These are phyloP conservation scores for Naso thynnoides DNA, from an alignment of 2,797 vertebrate genomes.

Conservation along the genomic window DNA sequence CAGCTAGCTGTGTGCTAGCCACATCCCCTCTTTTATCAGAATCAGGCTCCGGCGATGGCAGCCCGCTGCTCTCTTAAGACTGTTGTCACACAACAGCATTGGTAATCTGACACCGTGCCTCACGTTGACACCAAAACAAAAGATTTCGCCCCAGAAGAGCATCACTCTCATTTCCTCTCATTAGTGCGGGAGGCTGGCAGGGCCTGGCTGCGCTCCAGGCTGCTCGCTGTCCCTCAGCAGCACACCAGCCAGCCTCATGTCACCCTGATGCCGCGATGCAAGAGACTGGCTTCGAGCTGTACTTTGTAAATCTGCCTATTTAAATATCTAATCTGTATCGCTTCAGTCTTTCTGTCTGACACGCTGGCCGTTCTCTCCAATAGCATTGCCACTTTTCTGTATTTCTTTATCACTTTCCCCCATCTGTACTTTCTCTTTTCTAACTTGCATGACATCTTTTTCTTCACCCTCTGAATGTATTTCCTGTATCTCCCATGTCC, in stretches of 20 bases:
- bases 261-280: conserved; percentile 45
- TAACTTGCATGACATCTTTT: conserved; percentile 1
- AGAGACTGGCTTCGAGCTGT: conserved; percentile 42
- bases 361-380: conserved; percentile 8
- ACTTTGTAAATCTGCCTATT: conserved; percentile 45
- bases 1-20: conserved; percentile 10
- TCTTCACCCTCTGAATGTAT: conserved; percentile 7
- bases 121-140: conserved; percentile 68
- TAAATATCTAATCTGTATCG: conserved; percentile 42
- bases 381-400: conserved; percentile 8
- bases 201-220: conserved; percentile 65
- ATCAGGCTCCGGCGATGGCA: conserved; percentile 27
- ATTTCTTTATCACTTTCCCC: conserved; percentile 17
- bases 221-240: conserved; percentile 56
- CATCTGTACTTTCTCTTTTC: conserved; percentile 5
- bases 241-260: conserved; percentile 46
- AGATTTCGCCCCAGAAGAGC: conserved; percentile 59
- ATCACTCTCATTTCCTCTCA: conserved; percentile 71
- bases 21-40: conserved; percentile 38
- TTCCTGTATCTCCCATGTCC: background rate
- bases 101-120: conserved; percentile 61
- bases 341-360: conserved; percentile 11
- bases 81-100: conserved; percentile 57
- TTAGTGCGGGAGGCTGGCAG: conserved; percentile 68
- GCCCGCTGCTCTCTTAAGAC: conserved; percentile 49